Evolutionary conservation across 2,888 invertebrate genomes (phyloP).

Genomic region (Metellina segmentata): DNA sequence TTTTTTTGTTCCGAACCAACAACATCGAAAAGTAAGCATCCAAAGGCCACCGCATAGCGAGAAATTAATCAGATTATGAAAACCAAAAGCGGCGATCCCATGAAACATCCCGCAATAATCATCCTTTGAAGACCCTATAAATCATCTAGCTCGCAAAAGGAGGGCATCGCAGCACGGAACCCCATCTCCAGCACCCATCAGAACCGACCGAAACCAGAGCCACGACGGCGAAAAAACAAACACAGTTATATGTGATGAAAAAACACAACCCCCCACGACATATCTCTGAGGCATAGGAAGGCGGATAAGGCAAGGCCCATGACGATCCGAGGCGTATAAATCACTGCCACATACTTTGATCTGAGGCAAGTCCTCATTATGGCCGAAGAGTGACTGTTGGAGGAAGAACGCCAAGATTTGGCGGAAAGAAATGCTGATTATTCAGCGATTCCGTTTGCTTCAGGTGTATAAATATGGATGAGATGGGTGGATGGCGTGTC

Average conservation of each 20-base stretch:
- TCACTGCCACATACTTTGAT: constrained; percentile 38
- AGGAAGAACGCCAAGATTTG: constrained; percentile 2
- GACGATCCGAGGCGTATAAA: constrained; percentile 36
- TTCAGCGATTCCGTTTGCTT: constrained; percentile 31
- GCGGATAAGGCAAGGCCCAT: constrained; percentile 1
- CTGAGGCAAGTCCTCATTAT: constrained; percentile 35
- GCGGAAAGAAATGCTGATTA: constrained; percentile 43
- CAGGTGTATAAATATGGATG: constrained; percentile 60
- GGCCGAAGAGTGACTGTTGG: not conserved
- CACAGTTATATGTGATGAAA: not conserved
- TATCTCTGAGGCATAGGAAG: not conserved
- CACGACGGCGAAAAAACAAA: constrained; percentile 5
- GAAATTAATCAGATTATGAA: too few species aligned
- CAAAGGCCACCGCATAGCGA: too few species aligned
- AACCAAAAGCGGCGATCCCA: too few species aligned
- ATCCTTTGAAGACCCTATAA: constrained; percentile 39
- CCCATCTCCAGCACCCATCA: too few species aligned
- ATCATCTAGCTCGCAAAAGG: constrained; percentile 18
- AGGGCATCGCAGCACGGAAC: not conserved
- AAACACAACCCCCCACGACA: constrained; percentile 3
- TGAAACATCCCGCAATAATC: constrained; percentile 49
- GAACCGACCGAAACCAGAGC: too few species aligned
- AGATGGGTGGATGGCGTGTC: constrained; percentile 55
- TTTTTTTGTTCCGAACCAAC: too few species aligned
- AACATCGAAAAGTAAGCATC: too few species aligned